These are phyloP conservation scores for Synanthedon formicaeformis DNA, from an alignment of 2,888 invertebrate genomes.

Conservation along the genomic window DNA sequence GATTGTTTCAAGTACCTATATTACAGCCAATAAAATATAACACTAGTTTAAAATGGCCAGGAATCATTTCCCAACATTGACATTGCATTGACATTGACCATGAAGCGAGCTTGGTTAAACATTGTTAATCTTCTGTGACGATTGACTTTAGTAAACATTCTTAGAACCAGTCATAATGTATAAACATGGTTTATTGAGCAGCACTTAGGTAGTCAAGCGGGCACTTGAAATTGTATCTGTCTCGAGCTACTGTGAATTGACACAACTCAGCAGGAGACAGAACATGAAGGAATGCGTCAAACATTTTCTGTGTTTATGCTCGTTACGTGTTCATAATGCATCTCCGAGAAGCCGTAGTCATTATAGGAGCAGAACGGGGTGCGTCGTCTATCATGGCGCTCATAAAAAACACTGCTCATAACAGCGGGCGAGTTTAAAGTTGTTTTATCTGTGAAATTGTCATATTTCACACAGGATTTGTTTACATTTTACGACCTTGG, in stretches of 20 bases:
- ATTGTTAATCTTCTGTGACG: too few species aligned
- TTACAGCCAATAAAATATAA: too few species aligned
- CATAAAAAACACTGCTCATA: conserved; percentile 35
- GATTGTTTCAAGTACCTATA: too few species aligned
- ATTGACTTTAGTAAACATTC: too few species aligned
- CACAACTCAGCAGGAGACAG: conserved; percentile 16
- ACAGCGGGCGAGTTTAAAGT: conserved; percentile 23
- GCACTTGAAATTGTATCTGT: background rate
- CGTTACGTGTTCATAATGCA: conserved; percentile 35
- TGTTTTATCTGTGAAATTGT: conserved; percentile 34
- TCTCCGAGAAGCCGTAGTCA: conserved; percentile 30
- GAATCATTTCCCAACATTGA: too few species aligned
- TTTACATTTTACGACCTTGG: background rate
- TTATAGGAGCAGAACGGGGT: conserved; percentile 26
- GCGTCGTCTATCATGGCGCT: conserved; percentile 45
- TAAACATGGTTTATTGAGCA: too few species aligned
- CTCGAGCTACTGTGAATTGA: background rate
- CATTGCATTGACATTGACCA: too few species aligned
- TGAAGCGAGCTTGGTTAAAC: too few species aligned
- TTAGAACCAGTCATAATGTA: too few species aligned
- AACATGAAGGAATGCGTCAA: conserved; percentile 20
- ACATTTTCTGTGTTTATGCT: conserved; percentile 24
- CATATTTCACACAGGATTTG: conserved; percentile 44
- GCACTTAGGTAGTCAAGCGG: background rate
- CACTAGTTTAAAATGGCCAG: too few species aligned